Evolutionary conservation across 2,797 vertebrate species (phyloP), one percentile per base, ranked within the genome.

Genomic region (Myiothlypis chrysogaster): DNA sequence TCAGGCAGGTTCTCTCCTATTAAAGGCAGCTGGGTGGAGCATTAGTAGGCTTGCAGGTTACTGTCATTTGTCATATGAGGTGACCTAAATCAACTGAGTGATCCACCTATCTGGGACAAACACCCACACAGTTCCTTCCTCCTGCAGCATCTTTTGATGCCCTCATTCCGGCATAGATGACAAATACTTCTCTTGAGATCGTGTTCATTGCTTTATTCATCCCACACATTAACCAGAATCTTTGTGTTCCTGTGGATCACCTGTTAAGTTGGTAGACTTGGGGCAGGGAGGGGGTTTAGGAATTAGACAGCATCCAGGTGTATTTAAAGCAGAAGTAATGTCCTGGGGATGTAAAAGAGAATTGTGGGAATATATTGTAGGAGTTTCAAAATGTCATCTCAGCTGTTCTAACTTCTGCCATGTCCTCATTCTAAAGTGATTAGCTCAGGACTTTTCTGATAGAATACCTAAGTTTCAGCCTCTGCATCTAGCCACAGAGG

Each of bases 31-130:
- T 94, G 83, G 86, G 92, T 93, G 90, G 90, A 95, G 78, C 86
- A 32, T 76, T 89, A 90, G 50, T 37, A 91, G 80, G 56, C 59
- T 87, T 92, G 66, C 46, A 79, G 56, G 70, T 93, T 84, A 27
- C 75, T 0, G 1, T 91, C 87, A 35, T 83, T 80, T 87, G 53
- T 91, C 69, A 75, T 78, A 32, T 3, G 52, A 83, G 83, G 83
- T 93, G 92, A 94, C 95, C 93, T 94, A 90, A 77, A 95, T 95
- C 77, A 91, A 10, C 60, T 12, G 66, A 56, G 41, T 32, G 80
- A 90, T 94, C 90, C 87, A 28, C 56, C 41, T 73, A 46, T 60
- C 34, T 87, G 86, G 93, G 90, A 93, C 90, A 90, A 79, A 79
- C 94, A 77, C 92, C 93, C 52, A 80, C 94, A 39, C 24, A 39